These are phyloP conservation scores for Podarcis lilfordi DNA, from an alignment of 2,797 vertebrate species.

Conservation along the genomic window DNA sequence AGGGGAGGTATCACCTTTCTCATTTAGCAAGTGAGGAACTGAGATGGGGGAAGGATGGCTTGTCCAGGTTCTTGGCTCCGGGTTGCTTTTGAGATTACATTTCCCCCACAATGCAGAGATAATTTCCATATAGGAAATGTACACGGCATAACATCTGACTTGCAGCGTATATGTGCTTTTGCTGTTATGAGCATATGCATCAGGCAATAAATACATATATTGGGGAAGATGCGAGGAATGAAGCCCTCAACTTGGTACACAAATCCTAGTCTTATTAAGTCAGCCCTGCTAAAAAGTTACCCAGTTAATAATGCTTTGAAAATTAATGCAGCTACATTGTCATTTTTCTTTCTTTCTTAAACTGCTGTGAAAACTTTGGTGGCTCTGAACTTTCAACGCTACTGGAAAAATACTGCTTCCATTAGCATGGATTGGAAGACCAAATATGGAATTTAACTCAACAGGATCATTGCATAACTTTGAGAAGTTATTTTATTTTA, in stretches of 20 bases:
- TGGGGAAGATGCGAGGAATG: background rate
- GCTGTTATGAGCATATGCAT: background rate
- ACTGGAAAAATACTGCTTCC: conserved; percentile 55
- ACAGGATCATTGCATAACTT: conserved; percentile 52
- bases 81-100: background rate
- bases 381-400: conserved; percentile 43
- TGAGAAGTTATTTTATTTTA: conserved; percentile 23
- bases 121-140: background rate
- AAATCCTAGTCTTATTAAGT: background rate
- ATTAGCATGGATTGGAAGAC: conserved; percentile 43
- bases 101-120: background rate
- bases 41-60: too few species aligned
- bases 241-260: background rate
- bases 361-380: conserved; percentile 29
- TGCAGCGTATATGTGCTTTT: background rate
- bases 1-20: too few species aligned
- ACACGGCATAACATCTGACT: background rate
- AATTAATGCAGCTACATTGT: conserved; percentile 12
- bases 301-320: rapidly evolving
- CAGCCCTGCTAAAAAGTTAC: conserved; percentile 14
- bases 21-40: too few species aligned
- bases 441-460: conserved; percentile 47
- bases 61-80: background rate
- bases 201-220: too few species aligned
- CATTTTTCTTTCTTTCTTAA: background rate